These are phyloP conservation scores for Fragum sueziense DNA, from an alignment of 2,888 invertebrate genomes.

Conservation along the genomic window DNA sequence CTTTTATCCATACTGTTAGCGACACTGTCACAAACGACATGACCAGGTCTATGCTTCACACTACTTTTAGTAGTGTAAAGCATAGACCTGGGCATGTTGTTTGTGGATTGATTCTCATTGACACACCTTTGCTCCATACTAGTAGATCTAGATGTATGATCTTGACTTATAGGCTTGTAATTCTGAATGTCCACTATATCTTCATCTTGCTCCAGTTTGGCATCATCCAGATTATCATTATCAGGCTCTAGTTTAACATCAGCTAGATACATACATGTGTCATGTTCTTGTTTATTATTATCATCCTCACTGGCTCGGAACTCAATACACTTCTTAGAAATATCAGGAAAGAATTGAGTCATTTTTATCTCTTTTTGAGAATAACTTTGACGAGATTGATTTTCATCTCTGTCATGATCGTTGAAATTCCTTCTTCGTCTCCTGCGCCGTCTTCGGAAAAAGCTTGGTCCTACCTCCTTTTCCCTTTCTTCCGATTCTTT, in stretches of 20 bases:
- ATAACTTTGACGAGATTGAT: neutral
- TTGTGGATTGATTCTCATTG: neutral
- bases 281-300: neutral
- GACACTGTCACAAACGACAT: neutral
- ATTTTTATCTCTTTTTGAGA: constrained; percentile 5
- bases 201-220: neutral
- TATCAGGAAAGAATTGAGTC: constrained; percentile 13
- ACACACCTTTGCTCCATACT: too few species aligned
- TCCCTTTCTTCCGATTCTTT: constrained; percentile 38
- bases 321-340: neutral
- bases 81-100: neutral
- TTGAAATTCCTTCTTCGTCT: neutral
- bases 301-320: neutral
- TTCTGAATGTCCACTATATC: neutral
- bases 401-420: neutral
- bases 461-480: neutral
- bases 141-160: too few species aligned
- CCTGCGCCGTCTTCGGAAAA: neutral
- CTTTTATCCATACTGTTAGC: constrained; percentile 7
- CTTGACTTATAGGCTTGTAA: too few species aligned
- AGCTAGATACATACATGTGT: neutral
- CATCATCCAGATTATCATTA: neutral
- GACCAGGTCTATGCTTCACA: too few species aligned
- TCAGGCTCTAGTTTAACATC: constrained; percentile 2
- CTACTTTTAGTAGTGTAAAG: too few species aligned